phyloP scores from a whole-genome alignment of 2,797 vertebrate genomes.

The Mus spretus region DNA sequence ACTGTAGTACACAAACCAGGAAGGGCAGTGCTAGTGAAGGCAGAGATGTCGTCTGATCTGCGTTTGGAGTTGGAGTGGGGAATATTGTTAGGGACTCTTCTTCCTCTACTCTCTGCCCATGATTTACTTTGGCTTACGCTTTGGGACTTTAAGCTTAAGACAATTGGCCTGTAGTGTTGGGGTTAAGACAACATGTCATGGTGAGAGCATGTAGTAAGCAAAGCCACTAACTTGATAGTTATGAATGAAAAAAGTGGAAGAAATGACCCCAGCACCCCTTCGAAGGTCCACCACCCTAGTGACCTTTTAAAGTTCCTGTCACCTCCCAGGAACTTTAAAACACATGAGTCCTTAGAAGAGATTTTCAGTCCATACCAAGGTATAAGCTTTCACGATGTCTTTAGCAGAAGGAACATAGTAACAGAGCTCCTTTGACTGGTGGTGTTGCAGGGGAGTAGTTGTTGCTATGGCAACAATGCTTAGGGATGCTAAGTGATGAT shows the following conservation, averaged over 20 bases:
- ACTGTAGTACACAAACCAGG: not conserved
- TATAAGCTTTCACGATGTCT: not conserved
- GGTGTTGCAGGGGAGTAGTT: not conserved
- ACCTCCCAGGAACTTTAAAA: not conserved
- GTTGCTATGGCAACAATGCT: fast-evolving
- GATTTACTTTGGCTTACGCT: not conserved
- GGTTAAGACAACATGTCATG: not conserved
- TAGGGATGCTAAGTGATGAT: not conserved
- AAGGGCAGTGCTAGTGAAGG: not conserved
- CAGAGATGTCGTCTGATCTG: not conserved
- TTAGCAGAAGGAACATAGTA: not conserved
- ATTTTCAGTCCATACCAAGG: not conserved
- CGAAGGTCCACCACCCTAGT: not conserved
- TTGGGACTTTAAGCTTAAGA: not conserved
- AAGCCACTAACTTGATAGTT: no score
- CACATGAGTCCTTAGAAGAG: not conserved
- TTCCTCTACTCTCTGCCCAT: not conserved
- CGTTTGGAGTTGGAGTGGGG: not conserved
- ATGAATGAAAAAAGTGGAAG: not conserved
- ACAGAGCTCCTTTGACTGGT: not conserved
- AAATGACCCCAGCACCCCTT: not conserved
- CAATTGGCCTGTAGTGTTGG: not conserved
- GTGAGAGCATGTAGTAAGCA: not conserved
- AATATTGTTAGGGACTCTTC: not conserved
- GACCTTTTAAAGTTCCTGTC: not conserved